Conservation (phyloP, 2,888 invertebrate genomes). For the Bimastos eiseni region DNA sequence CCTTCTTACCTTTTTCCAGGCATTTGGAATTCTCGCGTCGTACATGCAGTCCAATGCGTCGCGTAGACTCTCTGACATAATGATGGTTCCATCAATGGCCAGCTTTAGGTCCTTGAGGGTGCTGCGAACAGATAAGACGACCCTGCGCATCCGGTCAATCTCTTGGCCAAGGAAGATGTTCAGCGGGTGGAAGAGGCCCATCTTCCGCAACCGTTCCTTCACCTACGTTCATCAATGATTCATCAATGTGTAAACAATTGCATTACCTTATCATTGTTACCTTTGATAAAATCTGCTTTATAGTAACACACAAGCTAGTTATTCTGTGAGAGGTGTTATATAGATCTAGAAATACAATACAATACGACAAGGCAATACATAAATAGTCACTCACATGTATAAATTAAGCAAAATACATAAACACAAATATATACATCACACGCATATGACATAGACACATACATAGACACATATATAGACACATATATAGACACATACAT, state of each 20-base stretch:
- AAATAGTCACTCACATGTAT: background rate
- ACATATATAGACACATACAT: too few species aligned
- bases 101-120: slow-evolving; percentile 86
- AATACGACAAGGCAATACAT: background rate
- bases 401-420: background rate
- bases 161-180: slow-evolving; percentile 85
- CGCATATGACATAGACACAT: background rate
- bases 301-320: too few species aligned
- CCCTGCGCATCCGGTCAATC: slow-evolving; percentile 75
- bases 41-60: slow-evolving; percentile 93
- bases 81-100: slow-evolving; percentile 94
- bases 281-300: background rate
- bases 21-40: slow-evolving; percentile 88
- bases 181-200: slow-evolving; percentile 91
- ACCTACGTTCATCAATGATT: slow-evolving; percentile 54
- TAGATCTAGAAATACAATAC: background rate
- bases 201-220: slow-evolving; percentile 81
- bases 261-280: background rate
- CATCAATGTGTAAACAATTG: background rate
- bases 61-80: slow-evolving; percentile 88
- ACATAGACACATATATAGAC: background rate
- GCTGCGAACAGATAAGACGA: slow-evolving; percentile 73
- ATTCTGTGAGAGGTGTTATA: too few species aligned
- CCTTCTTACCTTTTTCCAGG: slow-evolving; percentile 80
- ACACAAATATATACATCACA: background rate